phyloP scores from a whole-genome alignment of 2,888 invertebrate genomes.

The Zootermopsis nevadensis region DNA sequence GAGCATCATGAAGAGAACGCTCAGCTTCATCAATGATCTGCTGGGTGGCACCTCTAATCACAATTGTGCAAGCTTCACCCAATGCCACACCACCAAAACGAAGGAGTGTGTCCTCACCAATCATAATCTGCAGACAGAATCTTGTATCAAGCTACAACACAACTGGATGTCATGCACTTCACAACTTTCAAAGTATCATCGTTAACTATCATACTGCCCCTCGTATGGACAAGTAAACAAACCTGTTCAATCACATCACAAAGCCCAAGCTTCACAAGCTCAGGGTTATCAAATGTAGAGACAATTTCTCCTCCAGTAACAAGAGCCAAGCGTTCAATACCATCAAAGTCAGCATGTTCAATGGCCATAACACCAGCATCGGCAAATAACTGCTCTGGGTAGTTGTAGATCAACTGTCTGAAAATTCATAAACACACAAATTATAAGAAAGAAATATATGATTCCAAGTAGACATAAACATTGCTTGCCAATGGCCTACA shows the following conservation, averaged over 20 bases:
- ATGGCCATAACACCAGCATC: slow-evolving; percentile 99
- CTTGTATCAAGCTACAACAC: not conserved
- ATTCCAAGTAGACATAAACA: not conserved
- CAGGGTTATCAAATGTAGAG: slow-evolving; percentile 97
- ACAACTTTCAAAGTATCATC: no score
- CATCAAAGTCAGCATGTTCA: slow-evolving; percentile 99
- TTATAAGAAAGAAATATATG: not conserved
- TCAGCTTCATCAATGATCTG: slow-evolving; percentile 99
- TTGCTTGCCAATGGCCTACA: not conserved
- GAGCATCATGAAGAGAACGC: slow-evolving; percentile 96
- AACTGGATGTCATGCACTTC: not conserved
- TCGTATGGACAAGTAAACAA: slow-evolving; percentile 52
- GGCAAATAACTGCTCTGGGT: slow-evolving; percentile 98
- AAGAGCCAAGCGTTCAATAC: slow-evolving; percentile 95
- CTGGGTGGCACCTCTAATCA: slow-evolving; percentile 97
- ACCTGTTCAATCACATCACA: slow-evolving; percentile 96
- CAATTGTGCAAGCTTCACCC: slow-evolving; percentile 97
- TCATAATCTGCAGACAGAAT: slow-evolving; percentile 75
- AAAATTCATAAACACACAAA: slow-evolving; percentile 52
- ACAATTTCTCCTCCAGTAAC: slow-evolving; percentile 99
- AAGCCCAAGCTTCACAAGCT: slow-evolving; percentile 89
- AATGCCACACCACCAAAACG: slow-evolving; percentile 94
- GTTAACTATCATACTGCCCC: no score
- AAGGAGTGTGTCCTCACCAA: slow-evolving; percentile 95
- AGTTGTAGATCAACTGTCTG: slow-evolving; percentile 98